Conservation (phyloP, 1,140 invertebrate genomes). For the Drosophila rhopaloa region DNA sequence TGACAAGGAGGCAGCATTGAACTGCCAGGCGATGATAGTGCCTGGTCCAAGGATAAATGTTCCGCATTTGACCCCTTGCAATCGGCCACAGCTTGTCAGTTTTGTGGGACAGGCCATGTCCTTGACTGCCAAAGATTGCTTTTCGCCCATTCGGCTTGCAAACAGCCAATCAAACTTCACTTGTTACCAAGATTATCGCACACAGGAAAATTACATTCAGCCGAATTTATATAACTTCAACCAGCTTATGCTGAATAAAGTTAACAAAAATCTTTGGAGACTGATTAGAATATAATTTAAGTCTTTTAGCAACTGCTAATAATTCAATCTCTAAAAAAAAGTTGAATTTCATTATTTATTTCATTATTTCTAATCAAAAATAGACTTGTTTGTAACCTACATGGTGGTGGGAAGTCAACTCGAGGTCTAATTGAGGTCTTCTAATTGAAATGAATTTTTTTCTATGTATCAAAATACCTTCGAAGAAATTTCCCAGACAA, state of each 20-base stretch:
- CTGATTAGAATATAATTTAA: no score
- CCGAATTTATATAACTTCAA: neutral
- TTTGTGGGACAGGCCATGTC: constrained; percentile 16
- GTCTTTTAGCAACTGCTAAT: no score
- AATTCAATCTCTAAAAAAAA: no score
- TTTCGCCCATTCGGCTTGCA: constrained; percentile 11
- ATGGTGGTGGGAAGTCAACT: no score
- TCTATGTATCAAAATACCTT: no score
- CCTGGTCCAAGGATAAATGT: constrained; percentile 34
- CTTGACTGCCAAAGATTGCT: constrained; percentile 29
- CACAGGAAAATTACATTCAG: neutral
- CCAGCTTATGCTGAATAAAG: neutral
- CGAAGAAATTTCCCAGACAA: neutral
- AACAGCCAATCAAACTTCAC: constrained; percentile 17
- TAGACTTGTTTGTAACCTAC: no score
- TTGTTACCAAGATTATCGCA: constrained; percentile 7
- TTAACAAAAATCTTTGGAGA: no score
- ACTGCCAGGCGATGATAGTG: constrained; percentile 32
- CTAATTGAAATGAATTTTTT: no score
- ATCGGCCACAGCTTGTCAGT: constrained; percentile 34
- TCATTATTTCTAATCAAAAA: no score
- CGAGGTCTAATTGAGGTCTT: no score
- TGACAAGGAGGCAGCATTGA: constrained; percentile 38
- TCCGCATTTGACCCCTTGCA: constrained; percentile 50
- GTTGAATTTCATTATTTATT: no score